Base-by-base conservation (phyloP, 2,888 invertebrate genomes). In the Scrobipalpa atriplicella region DNA sequence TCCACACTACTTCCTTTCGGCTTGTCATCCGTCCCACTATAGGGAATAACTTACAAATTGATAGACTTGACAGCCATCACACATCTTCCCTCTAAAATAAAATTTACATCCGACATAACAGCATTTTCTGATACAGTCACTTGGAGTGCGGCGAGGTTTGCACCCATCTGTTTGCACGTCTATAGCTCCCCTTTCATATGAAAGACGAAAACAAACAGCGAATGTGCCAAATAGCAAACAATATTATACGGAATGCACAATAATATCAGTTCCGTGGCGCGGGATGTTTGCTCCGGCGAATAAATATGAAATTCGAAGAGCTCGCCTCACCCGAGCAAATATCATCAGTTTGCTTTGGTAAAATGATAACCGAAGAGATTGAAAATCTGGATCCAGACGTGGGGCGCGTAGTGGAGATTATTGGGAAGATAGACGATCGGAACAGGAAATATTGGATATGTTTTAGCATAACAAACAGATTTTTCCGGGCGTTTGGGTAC, bases 231-330 rank as follows among this genome's bases (percentile, higher is more conserved):
- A 91, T 88, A 92, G 92, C 91, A 92, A 92, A 92, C 92, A 92
- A 92, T 92, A 92, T 92, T 92, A 92, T 92, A 90, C 92, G 90
- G 92, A 91, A 92, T 92, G 92, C 92, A 92, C 92, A 92, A 92
- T 92, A 92, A 92, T 92, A 92, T 92, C 90, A 91, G 90, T 92
- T 91, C 92, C 92, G 91, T 83, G 86, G 86, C 82, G 83, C 78
- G 84, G 72, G 80, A 72, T 89, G 88, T 92, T 92, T 92, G 84
- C 90, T 85, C 86, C 82, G 84, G 86, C 89, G 85, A 92, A 92
- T 92, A 92, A 92, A 92, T 92, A 92, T 92, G 92, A 92, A 91
- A 92, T 92, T 89, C 88, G 92, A 91, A 90, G 88, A 89, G 83
- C 84, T 85, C 83, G 84, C 82, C 84, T 85, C 83, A 83, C 80